Conservation (phyloP, 1,140 invertebrate species). For the Schmidtea mediterranea region DNA sequence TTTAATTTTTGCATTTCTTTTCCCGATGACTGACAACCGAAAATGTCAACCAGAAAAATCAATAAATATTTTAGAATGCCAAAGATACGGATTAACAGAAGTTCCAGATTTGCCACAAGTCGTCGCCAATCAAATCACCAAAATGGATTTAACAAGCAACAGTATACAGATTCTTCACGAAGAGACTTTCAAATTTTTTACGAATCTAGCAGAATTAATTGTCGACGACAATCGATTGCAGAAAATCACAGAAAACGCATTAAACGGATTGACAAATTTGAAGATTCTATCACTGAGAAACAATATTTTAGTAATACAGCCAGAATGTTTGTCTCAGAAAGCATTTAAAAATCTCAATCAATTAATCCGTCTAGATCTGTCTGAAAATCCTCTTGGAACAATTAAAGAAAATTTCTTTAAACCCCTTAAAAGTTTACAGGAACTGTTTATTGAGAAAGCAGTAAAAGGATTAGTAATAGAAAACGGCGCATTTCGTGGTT, state of each 20-base stretch:
- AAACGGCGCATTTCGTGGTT: background rate
- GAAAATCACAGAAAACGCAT: background rate
- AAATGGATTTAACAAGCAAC: background rate
- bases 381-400: slow-evolving; percentile 1
- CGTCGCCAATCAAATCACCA: background rate
- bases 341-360: background rate
- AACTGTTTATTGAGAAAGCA: background rate
- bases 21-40: no score
- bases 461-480: background rate
- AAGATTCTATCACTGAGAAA: background rate
- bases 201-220: background rate
- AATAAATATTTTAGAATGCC: background rate
- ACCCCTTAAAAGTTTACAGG: background rate
- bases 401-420: background rate
- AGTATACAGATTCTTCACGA: background rate
- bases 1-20: no score
- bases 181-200: background rate
- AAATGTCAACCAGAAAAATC: background rate
- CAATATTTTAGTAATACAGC: background rate
- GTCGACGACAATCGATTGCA: background rate
- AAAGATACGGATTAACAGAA: background rate
- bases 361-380: background rate
- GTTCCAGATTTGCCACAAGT: background rate
- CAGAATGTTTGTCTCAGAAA: background rate
- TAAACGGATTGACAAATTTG: background rate